Percentiles rank a stretch among this genome's conserved stretches.
phyloP scores from a whole-genome alignment of 1,140 invertebrate genomes.

The Bombus soroeensis region DNA sequence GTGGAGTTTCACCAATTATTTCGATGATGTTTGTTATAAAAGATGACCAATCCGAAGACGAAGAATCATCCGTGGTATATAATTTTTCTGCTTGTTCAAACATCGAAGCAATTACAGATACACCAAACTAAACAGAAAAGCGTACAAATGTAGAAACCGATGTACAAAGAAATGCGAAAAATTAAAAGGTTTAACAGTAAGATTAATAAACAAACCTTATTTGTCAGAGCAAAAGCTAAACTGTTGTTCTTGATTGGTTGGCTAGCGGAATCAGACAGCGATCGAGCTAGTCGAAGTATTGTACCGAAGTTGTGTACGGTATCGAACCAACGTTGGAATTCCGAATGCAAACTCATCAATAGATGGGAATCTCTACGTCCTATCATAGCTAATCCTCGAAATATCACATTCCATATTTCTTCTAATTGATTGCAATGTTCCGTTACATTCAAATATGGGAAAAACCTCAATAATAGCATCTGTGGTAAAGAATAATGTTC shows the following conservation, averaged over 20 bases:
- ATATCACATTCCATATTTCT: slow-evolving; percentile 82
- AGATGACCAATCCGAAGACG: slow-evolving; percentile 76
- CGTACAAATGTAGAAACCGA: neutral
- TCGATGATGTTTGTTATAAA: slow-evolving; percentile 75
- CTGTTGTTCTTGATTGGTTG: slow-evolving; percentile 77
- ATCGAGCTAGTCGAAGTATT: slow-evolving; percentile 70
- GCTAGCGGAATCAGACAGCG: slow-evolving; percentile 73
- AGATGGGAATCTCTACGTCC: slow-evolving; percentile 83
- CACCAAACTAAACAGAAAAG: slow-evolving; percentile 77
- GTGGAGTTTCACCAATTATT: slow-evolving; percentile 65
- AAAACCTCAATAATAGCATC: slow-evolving; percentile 84
- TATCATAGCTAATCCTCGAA: slow-evolving; percentile 82
- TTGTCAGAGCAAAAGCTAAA: slow-evolving; percentile 76
- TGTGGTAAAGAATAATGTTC: slow-evolving; percentile 64
- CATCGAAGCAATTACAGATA: slow-evolving; percentile 78
- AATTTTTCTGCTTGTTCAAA: slow-evolving; percentile 77
- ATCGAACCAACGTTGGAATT: slow-evolving; percentile 83
- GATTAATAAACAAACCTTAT: slow-evolving; percentile 73
- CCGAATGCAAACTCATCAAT: slow-evolving; percentile 81
- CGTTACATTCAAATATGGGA: slow-evolving; percentile 82
- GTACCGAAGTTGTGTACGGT: slow-evolving; percentile 64
- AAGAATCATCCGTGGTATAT: slow-evolving; percentile 60
- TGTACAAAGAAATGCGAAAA: slow-evolving; percentile 18
- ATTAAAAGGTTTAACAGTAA: neutral
- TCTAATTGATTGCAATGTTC: slow-evolving; percentile 80